A percentile compares a stretch with the other conserved stretches of the same genome.
phyloP scores from a whole-genome alignment of 2,888 invertebrate species.

The Acrocyrtus sp. region DNA sequence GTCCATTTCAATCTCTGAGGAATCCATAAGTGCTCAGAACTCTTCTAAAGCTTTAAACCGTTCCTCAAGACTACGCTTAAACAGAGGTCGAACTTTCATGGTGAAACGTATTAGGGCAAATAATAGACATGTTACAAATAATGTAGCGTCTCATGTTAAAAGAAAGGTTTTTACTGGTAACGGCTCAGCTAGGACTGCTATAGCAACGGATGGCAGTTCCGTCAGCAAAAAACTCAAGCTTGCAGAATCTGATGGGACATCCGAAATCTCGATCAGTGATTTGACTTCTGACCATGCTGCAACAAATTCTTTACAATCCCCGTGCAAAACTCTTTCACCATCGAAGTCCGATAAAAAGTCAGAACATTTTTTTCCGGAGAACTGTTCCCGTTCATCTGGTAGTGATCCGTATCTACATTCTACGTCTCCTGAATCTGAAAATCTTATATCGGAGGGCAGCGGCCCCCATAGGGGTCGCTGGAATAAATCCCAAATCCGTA shows the following conservation, averaged over 20 bases:
- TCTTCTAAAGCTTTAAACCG: constrained; percentile 9
- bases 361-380: constrained; percentile 18
- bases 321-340: too few relatives aligned
- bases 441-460: not conserved
- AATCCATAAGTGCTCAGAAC: not conserved
- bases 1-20: not conserved
- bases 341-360: constrained; percentile 15
- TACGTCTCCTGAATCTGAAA: constrained; percentile 6
- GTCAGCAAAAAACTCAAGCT: constrained; percentile 9
- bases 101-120: not conserved
- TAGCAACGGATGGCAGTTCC: constrained; percentile 1
- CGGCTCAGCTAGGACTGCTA: too few relatives aligned
- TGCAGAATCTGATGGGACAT: not conserved
- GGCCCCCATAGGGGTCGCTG: constrained; percentile 14
- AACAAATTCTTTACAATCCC: too few relatives aligned
- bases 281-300: too few relatives aligned
- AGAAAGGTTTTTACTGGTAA: too few relatives aligned
- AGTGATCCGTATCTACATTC: constrained; percentile 16
- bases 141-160: not conserved
- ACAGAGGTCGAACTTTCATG: constrained; percentile 16
- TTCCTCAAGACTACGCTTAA: constrained; percentile 25
- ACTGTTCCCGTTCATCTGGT: constrained; percentile 17
- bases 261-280: not conserved
- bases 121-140: not conserved
- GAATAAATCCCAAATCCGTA: constrained; percentile 21